Percentiles rank a stretch among this genome's conserved stretches.
Conservation (phyloP, 2,888 invertebrate species). For the Junonia oenone region DNA sequence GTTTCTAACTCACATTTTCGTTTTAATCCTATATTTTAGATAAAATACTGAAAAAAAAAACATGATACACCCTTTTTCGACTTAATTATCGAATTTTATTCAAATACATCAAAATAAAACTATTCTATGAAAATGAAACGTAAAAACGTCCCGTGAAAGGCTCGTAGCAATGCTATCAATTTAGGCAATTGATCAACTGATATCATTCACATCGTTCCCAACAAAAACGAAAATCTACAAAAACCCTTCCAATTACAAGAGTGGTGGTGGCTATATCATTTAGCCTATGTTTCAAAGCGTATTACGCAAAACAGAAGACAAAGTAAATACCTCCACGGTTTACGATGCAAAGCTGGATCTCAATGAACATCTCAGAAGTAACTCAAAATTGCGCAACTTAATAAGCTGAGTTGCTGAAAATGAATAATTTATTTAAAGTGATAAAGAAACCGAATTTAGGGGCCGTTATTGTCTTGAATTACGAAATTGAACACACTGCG, state of each 20-base stretch:
- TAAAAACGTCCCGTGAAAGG: slow-evolving; percentile 10
- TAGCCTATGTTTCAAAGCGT: background rate
- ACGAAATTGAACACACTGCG: slow-evolving; percentile 36
- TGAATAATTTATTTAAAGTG: slow-evolving; percentile 32
- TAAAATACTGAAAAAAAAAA: background rate
- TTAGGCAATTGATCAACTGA: slow-evolving; percentile 28
- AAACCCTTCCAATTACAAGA: background rate
- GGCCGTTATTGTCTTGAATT: slow-evolving; percentile 36
- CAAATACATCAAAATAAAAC: too few relatives aligned
- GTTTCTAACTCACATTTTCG: too few relatives aligned
- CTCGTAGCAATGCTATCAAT: slow-evolving; percentile 32
- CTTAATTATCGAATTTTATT: too few relatives aligned
- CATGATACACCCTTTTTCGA: too few relatives aligned
- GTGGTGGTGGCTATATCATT: background rate
- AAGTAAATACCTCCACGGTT: slow-evolving; percentile 19
- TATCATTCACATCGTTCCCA: slow-evolving; percentile 3
- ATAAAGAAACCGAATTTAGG: slow-evolving; percentile 18
- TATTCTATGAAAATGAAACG: too few relatives aligned
- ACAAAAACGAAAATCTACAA: background rate
- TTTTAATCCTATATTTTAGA: background rate
- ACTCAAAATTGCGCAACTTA: slow-evolving; percentile 27
- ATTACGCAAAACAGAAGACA: slow-evolving; percentile 24
- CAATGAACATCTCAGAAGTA: slow-evolving; percentile 23
- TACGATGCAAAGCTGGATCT: slow-evolving; percentile 25
- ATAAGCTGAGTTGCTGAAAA: slow-evolving; percentile 24